A percentile compares a stretch with the other conserved stretches of the same genome.
Evolutionary conservation across 2,113 vertebrate genomes (phyloP).

Genomic region (Urocitellus parryii): DNA sequence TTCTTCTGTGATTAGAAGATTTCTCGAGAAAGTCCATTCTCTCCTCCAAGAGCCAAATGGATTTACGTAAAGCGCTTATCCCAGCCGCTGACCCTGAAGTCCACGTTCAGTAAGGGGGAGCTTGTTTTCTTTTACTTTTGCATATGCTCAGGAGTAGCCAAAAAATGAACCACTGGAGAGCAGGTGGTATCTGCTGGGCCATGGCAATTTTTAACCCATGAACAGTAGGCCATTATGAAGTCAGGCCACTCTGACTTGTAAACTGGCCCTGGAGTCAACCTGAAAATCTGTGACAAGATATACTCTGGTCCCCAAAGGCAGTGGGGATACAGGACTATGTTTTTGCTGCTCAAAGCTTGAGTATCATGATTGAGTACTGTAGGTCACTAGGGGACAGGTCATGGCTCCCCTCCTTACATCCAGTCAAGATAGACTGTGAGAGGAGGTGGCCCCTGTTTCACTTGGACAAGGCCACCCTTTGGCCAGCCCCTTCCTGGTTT

Average conservation of each 20-base stretch:
- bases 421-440: neutral
- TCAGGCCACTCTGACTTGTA: neutral
- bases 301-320: neutral
- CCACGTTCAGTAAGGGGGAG: neutral
- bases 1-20: neutral
- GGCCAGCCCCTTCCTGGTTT: neutral
- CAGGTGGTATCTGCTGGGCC: neutral
- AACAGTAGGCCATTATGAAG: neutral
- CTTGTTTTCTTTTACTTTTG: neutral
- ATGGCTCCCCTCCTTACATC: neutral
- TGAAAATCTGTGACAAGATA: neutral
- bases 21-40: neutral
- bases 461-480: fast-evolving
- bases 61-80: fast-evolving
- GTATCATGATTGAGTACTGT: neutral
- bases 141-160: neutral
- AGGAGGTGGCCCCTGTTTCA: neutral
- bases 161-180: neutral
- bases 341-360: neutral
- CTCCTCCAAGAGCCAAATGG: neutral
- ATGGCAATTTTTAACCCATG: neutral
- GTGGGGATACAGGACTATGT: neutral
- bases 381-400: neutral
- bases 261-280: neutral
- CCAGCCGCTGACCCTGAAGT: neutral